Evolutionary conservation across 2,888 invertebrate species (phyloP).

Genomic region (Hyposoter dolosus): DNA sequence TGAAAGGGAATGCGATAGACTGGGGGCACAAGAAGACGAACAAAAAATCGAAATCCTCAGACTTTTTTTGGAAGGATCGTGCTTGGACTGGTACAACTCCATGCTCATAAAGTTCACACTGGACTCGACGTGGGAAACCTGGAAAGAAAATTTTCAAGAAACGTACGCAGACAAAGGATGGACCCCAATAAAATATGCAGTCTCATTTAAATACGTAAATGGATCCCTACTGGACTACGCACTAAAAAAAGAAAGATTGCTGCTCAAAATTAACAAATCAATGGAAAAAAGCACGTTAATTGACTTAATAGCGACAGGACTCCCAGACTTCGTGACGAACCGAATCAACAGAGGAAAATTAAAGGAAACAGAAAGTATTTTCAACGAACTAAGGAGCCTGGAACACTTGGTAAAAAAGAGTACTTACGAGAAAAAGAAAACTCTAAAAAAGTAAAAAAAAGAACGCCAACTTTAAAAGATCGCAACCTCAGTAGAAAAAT

Average conservation of each 20-base stretch:
- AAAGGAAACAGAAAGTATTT: conserved; percentile 1
- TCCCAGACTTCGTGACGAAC: conserved; percentile 19
- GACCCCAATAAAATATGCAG: conserved; percentile 20
- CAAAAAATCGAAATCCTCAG: conserved; percentile 24
- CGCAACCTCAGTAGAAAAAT: no score
- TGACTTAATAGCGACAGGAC: conserved; percentile 22
- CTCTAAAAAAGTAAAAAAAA: no score
- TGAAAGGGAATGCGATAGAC: conserved; percentile 61
- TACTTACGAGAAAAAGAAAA: conserved; percentile 8
- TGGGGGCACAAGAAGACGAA: conserved; percentile 4
- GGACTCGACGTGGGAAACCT: conserved; percentile 9
- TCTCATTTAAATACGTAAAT: conserved; percentile 15
- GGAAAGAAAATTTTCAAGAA: conserved; percentile 5
- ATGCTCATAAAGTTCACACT: conserved; percentile 22
- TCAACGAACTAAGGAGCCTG: conserved; percentile 19
- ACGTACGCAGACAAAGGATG: conserved; percentile 11
- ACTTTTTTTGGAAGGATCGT: conserved; percentile 25
- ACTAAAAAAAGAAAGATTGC: conserved; percentile 19
- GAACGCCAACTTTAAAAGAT: no score
- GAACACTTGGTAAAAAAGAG: conserved; percentile 19
- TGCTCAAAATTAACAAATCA: conserved; percentile 15
- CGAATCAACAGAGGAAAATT: neutral
- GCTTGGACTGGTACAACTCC: conserved; percentile 15
- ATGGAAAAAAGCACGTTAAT: conserved; percentile 15
- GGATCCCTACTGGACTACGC: conserved; percentile 23